Evolutionary conservation across 2,797 vertebrate species (phyloP).

Genomic region (Emydoidea blandingii): DNA sequence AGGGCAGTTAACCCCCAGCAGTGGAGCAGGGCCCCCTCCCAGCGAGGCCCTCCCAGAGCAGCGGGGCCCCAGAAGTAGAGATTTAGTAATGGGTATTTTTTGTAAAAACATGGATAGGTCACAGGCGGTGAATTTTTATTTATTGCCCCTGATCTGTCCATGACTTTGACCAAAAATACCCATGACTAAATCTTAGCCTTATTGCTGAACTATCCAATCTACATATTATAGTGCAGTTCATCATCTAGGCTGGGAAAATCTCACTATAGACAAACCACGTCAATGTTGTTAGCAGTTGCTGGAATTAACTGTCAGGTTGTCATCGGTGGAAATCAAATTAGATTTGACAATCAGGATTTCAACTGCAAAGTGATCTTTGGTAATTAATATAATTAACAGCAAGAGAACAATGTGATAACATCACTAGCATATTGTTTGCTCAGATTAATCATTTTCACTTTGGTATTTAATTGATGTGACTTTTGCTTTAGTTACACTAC

Average conservation of each 20-base stretch:
- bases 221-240: neutral
- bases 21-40: too few species aligned
- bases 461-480: constrained; percentile 50
- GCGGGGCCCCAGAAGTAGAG: too few species aligned
- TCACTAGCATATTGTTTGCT: constrained; percentile 49
- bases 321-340: constrained; percentile 43
- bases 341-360: constrained; percentile 61
- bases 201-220: neutral
- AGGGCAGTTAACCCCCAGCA: too few species aligned
- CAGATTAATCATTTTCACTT: constrained; percentile 51
- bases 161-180: too few species aligned
- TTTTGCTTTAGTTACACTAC: constrained; percentile 34
- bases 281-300: neutral
- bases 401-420: constrained; percentile 46
- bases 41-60: too few species aligned
- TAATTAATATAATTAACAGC: constrained; percentile 73
- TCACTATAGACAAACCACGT: neutral
- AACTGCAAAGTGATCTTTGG: constrained; percentile 40
- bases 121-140: too few species aligned
- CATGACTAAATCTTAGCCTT: too few species aligned
- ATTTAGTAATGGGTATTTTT: too few species aligned
- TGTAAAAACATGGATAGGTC: too few species aligned
- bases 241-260: neutral
- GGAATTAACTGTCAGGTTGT: neutral
- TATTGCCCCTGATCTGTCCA: too few species aligned